A percentile compares a stretch with the other conserved stretches of the same genome.
Evolutionary conservation across 2,888 invertebrate genomes (phyloP).

Genomic region (Operophtera brumata): DNA sequence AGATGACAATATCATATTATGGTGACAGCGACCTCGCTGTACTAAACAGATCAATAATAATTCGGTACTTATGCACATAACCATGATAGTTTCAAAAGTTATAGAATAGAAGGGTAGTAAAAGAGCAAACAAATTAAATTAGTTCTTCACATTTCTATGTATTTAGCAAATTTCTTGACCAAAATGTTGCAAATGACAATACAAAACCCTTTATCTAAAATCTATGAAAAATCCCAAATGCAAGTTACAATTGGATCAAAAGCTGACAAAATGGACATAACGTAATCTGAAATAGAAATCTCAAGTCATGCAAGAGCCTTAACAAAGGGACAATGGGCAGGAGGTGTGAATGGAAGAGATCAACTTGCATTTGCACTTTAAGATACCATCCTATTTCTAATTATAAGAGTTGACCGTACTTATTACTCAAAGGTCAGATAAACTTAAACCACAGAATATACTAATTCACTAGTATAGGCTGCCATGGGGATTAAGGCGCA

Average conservation of each 20-base stretch:
- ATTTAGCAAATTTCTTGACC: conserved; percentile 8
- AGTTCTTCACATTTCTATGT: background rate
- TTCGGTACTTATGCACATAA: background rate
- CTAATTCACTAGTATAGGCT: no score
- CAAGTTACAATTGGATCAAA: conserved; percentile 23
- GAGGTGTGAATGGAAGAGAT: conserved; percentile 43
- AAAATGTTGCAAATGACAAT: conserved; percentile 25
- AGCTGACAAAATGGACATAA: conserved; percentile 28
- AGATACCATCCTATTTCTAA: background rate
- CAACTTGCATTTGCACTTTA: conserved; percentile 11
- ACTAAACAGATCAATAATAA: no score
- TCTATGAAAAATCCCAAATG: conserved; percentile 20
- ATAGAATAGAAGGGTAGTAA: no score
- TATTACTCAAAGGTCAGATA: no score
- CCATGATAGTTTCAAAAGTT: background rate
- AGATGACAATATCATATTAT: no score
- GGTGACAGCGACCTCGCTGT: no score
- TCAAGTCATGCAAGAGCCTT: conserved; percentile 38
- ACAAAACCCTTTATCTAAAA: conserved; percentile 30
- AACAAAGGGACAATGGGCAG: conserved; percentile 37
- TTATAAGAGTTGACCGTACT: no score
- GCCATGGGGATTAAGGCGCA: no score
- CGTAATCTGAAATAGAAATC: conserved; percentile 35
- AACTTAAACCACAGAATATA: no score
- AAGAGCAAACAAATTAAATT: background rate